phyloP scores from a whole-genome alignment of 2,888 invertebrate genomes.

The Melieria picta region DNA sequence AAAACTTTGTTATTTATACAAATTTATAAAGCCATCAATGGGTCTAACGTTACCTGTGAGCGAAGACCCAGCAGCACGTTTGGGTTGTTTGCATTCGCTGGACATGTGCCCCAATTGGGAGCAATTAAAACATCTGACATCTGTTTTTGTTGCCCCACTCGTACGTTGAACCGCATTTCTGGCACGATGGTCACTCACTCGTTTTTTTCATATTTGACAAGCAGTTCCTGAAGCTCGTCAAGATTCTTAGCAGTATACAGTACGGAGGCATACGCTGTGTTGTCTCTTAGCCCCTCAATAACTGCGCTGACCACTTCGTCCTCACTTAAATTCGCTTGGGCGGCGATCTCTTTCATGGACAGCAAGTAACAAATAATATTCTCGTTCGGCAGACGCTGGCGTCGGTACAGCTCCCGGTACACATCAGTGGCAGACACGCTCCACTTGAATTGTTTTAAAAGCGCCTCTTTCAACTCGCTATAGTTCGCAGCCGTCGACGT shows the following conservation, averaged over 20 bases:
- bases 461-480: conserved; percentile 6
- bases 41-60: too few relatives aligned
- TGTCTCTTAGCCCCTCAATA: conserved; percentile 30
- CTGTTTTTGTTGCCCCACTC: not conserved
- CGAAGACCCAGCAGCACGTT: conserved; percentile 19
- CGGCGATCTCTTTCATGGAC: conserved; percentile 26
- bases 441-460: conserved; percentile 11
- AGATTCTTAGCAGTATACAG: conserved; percentile 30
- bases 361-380: conserved; percentile 28
- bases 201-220: conserved; percentile 13
- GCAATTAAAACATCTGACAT: conserved; percentile 34
- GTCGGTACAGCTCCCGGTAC: conserved; percentile 21
- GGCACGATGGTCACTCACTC: conserved; percentile 18
- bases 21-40: too few relatives aligned
- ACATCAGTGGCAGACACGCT: conserved; percentile 25
- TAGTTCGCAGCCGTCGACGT: not conserved
- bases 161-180: conserved; percentile 2
- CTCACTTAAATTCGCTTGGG: conserved; percentile 20
- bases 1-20: too few relatives aligned
- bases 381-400: conserved; percentile 22
- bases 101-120: conserved; percentile 20
- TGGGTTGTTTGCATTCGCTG: conserved; percentile 25
- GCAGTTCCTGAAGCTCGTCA: conserved; percentile 21
- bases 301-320: conserved; percentile 29
- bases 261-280: conserved; percentile 26